phyloP scores from a whole-genome alignment of 2,797 vertebrate species.

The Gymnothorax javanicus region DNA sequence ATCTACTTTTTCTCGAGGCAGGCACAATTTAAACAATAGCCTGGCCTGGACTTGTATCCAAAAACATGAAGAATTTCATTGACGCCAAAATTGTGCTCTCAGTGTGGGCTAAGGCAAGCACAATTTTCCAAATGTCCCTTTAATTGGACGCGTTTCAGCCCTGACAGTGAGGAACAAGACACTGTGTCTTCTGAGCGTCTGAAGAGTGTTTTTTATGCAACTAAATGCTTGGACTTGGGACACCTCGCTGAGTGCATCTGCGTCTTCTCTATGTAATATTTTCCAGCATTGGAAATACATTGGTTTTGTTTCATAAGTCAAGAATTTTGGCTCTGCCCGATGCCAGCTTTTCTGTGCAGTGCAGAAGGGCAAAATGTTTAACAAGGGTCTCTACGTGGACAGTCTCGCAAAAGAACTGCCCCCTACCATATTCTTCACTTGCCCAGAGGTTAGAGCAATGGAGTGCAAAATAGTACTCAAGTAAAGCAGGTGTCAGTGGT shows the following conservation, averaged over 20 bases:
- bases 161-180: background rate
- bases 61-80: background rate
- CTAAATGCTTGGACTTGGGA: background rate
- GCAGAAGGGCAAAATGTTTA: background rate
- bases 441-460: background rate
- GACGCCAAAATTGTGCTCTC: background rate
- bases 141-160: background rate
- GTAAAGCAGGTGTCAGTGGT: background rate
- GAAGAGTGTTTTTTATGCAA: background rate
- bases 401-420: background rate
- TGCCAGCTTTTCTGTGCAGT: background rate
- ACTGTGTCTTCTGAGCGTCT: background rate
- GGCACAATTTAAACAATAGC: background rate
- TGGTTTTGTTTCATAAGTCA: background rate
- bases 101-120: background rate
- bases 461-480: background rate
- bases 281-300: conserved; percentile 14
- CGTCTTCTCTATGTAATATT: conserved; percentile 11
- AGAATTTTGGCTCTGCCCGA: background rate
- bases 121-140: background rate
- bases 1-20: background rate
- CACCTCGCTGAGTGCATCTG: conserved; percentile 4
- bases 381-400: background rate
- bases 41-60: background rate
- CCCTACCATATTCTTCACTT: background rate